Evolutionary conservation across 2,888 invertebrate genomes (phyloP), one percentile per base, ranked within the genome.

Genomic region (Zele albiditarsus): DNA sequence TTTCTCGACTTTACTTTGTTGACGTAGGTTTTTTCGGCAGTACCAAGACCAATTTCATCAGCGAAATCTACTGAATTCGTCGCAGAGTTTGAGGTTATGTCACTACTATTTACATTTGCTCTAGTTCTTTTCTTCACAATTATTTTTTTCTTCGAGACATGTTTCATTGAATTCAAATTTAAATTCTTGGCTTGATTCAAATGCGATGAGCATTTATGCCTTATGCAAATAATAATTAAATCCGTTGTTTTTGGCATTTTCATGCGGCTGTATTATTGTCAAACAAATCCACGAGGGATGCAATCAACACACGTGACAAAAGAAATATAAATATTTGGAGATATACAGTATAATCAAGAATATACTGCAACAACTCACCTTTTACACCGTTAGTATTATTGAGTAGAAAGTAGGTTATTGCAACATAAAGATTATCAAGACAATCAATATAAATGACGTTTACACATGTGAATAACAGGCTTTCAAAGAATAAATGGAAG

Each of bases 141-240:
- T 58, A 77, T 63, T 27, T 53, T 73, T 28, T 77, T 38, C 60
- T 78, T 23, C 14, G 23, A 38, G 65, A 57, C 38, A 60, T 67
- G 74, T 33, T n/a, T 72, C 66, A 38, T 68, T 25, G n/a, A 31
- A 38, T 38, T 73, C 20, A 12, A 14, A 63, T 33, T 63, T 12
- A 63, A 63, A 20, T 16, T 2, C 5, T 14, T n/a, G 38, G 46
- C n/a, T 57, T 42, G 57, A 0, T 10, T 31, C 33, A 27, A 53
- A 12, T n/a, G 6, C 3, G 57, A 46, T n/a, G 70, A 63, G 68
- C 73, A 83, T n/a, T 84, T 84, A 42, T 80, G 79, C 25, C 81
- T 75, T 31, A 80, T 80, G 67, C 78, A 83, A 72, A 81, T 78
- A 62, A 79, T 79, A 69, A 82, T 78, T 62, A 85, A 71, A 66